phyloP scores from a whole-genome alignment of 2,888 invertebrate genomes.

The Nephrotoma guestfalica region DNA sequence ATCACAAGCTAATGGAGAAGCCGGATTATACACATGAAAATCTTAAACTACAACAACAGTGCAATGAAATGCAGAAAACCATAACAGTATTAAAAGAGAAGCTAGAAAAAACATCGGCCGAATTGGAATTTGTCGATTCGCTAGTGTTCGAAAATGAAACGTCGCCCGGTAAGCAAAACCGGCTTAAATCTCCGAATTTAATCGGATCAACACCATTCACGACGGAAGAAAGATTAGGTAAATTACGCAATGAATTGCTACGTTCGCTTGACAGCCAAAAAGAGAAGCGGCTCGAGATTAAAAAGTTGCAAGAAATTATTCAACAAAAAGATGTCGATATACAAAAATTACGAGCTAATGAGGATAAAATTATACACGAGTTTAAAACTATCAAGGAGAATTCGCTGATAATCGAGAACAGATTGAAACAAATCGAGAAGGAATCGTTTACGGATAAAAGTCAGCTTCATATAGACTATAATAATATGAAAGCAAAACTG shows the following conservation, averaged over 20 bases:
- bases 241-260: slow-evolving; percentile 33
- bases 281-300: slow-evolving; percentile 36
- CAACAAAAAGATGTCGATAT: slow-evolving; percentile 22
- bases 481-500: slow-evolving; percentile 13
- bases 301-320: slow-evolving; percentile 29
- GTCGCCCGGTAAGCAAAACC: slow-evolving; percentile 12
- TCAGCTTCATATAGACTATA: slow-evolving; percentile 35
- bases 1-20: slow-evolving; percentile 25
- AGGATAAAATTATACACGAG: slow-evolving; percentile 24
- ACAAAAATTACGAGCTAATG: slow-evolving; percentile 22
- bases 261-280: slow-evolving; percentile 33
- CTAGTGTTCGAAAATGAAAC: slow-evolving; percentile 23
- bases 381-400: slow-evolving; percentile 25
- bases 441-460: slow-evolving; percentile 13
- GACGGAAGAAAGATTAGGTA: slow-evolving; percentile 28
- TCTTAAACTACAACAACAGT: slow-evolving; percentile 22
- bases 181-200: background rate
- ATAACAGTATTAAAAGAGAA: slow-evolving; percentile 20
- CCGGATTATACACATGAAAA: slow-evolving; percentile 25
- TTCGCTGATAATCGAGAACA: slow-evolving; percentile 6
- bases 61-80: slow-evolving; percentile 22
- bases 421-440: slow-evolving; percentile 13
- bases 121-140: slow-evolving; percentile 28
- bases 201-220: slow-evolving; percentile 25
- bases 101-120: slow-evolving; percentile 25